phyloP scores from a whole-genome alignment of 2,113 vertebrate species.

The Rhodinocichla rosea region DNA sequence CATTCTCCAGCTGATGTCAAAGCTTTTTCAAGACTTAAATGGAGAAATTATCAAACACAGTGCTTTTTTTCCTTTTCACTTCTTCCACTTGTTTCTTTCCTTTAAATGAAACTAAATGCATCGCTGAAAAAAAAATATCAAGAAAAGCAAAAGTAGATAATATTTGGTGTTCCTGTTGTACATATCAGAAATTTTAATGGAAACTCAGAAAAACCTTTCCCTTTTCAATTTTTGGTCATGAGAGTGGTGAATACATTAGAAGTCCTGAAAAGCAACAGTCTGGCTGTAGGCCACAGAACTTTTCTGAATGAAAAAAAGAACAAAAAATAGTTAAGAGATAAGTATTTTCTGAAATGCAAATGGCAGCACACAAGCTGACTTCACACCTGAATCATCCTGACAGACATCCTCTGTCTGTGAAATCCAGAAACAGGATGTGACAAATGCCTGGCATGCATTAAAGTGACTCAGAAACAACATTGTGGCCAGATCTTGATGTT shows the following conservation, averaged over 20 bases:
- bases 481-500: background rate
- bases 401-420: background rate
- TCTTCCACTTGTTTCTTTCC: background rate
- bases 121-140: background rate
- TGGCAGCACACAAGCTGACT: background rate
- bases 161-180: background rate
- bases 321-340: background rate
- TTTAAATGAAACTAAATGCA: background rate
- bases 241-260: background rate
- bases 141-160: background rate
- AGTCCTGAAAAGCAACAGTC: background rate
- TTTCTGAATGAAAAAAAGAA: background rate
- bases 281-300: background rate
- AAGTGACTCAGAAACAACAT: background rate
- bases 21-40: background rate
- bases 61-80: background rate
- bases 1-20: background rate
- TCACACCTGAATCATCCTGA: background rate
- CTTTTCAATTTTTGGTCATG: background rate
- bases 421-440: background rate
- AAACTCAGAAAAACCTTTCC: background rate
- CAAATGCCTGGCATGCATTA: background rate
- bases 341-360: background rate
- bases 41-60: background rate
- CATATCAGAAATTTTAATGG: background rate